Conservation (phyloP, 2,888 invertebrate species). For the Pristionchus japonicus region DNA sequence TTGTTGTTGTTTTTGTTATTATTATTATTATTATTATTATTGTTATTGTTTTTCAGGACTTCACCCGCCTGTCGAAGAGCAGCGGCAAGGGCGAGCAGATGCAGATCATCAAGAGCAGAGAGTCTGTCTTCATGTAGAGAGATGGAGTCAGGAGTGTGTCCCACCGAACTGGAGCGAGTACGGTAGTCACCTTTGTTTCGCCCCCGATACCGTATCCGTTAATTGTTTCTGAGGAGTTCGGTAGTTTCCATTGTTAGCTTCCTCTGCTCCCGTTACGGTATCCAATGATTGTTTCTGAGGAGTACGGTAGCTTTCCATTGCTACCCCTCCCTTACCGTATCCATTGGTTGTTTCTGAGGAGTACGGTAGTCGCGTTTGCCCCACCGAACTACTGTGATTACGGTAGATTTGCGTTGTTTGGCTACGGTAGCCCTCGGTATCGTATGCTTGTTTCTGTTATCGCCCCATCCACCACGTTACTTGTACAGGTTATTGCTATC, state of each 20-base stretch:
- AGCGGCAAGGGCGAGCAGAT: not conserved
- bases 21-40: not conserved
- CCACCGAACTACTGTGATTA: not conserved
- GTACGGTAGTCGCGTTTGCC: not conserved
- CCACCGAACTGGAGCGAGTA: not conserved
- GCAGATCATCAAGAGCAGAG: constrained; percentile 10
- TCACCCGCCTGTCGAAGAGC: not conserved
- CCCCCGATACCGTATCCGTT: no score
- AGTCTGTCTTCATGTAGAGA: not conserved
- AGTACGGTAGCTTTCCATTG: not conserved
- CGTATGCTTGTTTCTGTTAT: constrained; percentile 17
- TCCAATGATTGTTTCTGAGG: no score
- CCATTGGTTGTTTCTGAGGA: not conserved
- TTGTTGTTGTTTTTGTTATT: no score
- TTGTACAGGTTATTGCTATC: constrained; percentile 27
- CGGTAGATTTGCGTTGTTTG: not conserved
- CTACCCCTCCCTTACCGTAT: not conserved
- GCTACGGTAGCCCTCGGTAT: not conserved
- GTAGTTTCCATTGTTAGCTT: not conserved
- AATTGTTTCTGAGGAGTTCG: not conserved
- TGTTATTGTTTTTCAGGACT: not conserved
- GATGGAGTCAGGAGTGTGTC: not conserved
- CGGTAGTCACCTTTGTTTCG: not conserved
- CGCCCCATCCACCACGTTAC: constrained; percentile 1
- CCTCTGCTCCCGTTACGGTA: no score